Conservation (phyloP, 2,888 invertebrate genomes). For the Candidula unifasciata region DNA sequence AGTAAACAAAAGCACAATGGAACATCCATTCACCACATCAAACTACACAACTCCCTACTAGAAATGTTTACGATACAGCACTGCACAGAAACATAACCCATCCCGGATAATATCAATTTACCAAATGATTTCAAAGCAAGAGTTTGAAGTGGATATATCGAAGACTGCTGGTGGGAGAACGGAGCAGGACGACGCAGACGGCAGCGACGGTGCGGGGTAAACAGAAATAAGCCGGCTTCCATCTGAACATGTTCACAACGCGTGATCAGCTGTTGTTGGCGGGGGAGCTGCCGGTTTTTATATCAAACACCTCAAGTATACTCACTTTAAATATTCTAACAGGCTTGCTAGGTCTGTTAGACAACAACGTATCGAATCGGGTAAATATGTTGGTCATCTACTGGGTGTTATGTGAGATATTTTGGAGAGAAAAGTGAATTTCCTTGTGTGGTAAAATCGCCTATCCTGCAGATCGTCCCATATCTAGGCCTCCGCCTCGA, state of each 20-base stretch:
- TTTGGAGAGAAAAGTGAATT: background rate
- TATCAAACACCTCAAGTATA: constrained; percentile 14
- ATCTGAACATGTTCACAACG: background rate
- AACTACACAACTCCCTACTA: too few species aligned
- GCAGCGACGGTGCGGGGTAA: too few species aligned
- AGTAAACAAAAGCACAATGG: too few species aligned
- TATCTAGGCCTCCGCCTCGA: background rate
- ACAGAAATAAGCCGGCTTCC: background rate
- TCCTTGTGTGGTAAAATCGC: background rate
- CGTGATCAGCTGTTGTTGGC: constrained; percentile 11
- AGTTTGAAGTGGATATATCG: too few species aligned
- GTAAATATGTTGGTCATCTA: constrained; percentile 30
- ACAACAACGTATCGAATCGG: constrained; percentile 23
- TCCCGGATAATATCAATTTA: too few species aligned
- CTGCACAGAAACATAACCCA: too few species aligned
- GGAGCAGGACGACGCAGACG: too few species aligned
- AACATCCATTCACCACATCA: too few species aligned
- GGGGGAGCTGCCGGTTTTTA: background rate
- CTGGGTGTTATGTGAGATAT: background rate
- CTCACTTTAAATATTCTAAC: constrained; percentile 23
- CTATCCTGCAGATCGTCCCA: background rate
- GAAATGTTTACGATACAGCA: too few species aligned
- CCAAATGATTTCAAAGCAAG: too few species aligned
- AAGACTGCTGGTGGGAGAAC: too few species aligned
- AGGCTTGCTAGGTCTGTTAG: constrained; percentile 20